Evolutionary conservation across 2,113 vertebrate genomes (phyloP).

Genomic region (Notothenia rossii): DNA sequence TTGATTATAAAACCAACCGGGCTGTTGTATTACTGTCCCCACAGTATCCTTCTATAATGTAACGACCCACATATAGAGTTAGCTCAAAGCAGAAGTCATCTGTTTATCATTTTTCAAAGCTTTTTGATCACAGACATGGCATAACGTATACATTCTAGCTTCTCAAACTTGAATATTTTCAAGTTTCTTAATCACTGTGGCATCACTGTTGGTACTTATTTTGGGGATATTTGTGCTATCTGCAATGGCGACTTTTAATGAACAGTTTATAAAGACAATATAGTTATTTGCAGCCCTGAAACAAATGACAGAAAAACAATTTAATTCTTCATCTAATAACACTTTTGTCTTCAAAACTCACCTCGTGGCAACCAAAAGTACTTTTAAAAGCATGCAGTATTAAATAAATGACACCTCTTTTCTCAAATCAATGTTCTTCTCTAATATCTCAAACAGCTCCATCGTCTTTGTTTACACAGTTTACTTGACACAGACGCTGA

Average conservation of each 20-base stretch:
- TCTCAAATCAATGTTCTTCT: slow-evolving; percentile 12
- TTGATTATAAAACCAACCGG: background rate
- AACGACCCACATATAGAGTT: background rate
- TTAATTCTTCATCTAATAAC: background rate
- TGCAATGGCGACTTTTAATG: background rate
- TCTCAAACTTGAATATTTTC: background rate
- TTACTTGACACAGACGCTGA: slow-evolving; percentile 9
- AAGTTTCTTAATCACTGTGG: background rate
- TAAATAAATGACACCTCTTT: slow-evolving; percentile 25
- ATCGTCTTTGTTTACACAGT: background rate
- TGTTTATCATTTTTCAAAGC: background rate
- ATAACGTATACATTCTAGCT: background rate
- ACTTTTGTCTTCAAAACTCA: background rate
- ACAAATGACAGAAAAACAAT: background rate
- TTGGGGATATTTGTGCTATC: background rate
- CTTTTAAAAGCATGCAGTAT: slow-evolving; percentile 24
- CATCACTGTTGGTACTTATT: too few relatives aligned
- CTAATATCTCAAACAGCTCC: slow-evolving; percentile 13
- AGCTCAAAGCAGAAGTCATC: background rate
- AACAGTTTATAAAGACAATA: too few relatives aligned
- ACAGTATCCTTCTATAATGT: background rate
- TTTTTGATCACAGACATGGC: background rate
- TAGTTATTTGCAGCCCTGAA: background rate
- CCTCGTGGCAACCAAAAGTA: slow-evolving; percentile 20
- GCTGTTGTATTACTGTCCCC: background rate